Evolutionary conservation across 2,888 invertebrate species (phyloP).

Genomic region (Teleiodes luculella): DNA sequence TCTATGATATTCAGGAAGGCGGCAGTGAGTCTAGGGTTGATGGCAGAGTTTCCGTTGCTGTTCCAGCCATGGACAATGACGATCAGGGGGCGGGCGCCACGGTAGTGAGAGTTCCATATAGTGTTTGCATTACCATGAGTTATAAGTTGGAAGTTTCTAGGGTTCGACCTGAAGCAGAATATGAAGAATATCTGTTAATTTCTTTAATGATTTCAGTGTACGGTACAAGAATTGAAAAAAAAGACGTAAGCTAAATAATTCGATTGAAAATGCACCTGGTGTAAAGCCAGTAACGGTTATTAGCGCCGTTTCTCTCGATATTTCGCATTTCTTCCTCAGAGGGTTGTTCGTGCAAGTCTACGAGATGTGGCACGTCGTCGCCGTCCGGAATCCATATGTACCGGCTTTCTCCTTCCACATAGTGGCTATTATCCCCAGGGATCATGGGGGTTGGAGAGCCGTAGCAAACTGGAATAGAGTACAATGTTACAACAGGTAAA

Average conservation of each 20-base stretch:
- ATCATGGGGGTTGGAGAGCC: slow-evolving; percentile 39
- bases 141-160: slow-evolving; percentile 43
- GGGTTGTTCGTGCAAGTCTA: slow-evolving; percentile 49
- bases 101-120: slow-evolving; percentile 46
- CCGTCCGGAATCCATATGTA: slow-evolving; percentile 69
- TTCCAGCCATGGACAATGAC: slow-evolving; percentile 63
- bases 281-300: slow-evolving; percentile 57
- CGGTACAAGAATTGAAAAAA: too few relatives aligned
- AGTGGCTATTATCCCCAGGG: slow-evolving; percentile 64
- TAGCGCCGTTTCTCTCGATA: slow-evolving; percentile 45
- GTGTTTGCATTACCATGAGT: slow-evolving; percentile 44
- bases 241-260: too few relatives aligned
- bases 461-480: slow-evolving; percentile 43
- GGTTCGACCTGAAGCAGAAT: slow-evolving; percentile 39
- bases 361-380: slow-evolving; percentile 50
- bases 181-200: too few relatives aligned
- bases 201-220: too few relatives aligned
- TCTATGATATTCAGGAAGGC: slow-evolving; percentile 50
- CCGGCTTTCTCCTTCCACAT: slow-evolving; percentile 62
- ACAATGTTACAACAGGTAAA: too few relatives aligned
- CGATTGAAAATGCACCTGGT: slow-evolving; percentile 40
- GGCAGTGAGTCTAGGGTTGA: slow-evolving; percentile 41
- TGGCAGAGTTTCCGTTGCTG: slow-evolving; percentile 40
- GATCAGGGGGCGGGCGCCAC: slow-evolving; percentile 34
- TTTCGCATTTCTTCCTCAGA: slow-evolving; percentile 29